phyloP scores from a whole-genome alignment of 64 coral and sea anemone species.

The Stichodactyla helianthus region DNA sequence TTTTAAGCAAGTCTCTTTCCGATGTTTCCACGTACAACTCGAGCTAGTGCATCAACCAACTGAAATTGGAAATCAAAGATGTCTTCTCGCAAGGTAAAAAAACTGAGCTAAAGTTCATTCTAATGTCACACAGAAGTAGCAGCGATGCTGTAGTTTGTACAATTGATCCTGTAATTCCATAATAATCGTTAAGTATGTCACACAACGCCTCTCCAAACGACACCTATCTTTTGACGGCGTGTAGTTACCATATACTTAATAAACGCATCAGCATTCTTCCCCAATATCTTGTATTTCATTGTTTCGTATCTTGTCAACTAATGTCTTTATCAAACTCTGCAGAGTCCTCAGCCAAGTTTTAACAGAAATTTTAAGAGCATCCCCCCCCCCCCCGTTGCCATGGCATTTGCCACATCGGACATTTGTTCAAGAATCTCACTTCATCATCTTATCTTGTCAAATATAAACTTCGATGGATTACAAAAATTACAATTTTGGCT shows the following conservation, averaged over 20 bases:
- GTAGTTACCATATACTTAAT: constrained; percentile 6
- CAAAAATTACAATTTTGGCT: not conserved
- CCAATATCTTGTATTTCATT: constrained; percentile 11
- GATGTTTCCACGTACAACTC: constrained; percentile 34
- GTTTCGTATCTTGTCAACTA: constrained; percentile 19
- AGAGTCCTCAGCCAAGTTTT: not conserved
- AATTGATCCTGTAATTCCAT: not conserved
- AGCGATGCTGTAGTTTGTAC: not conserved
- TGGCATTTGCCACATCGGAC: not conserved
- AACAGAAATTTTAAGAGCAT: not conserved
- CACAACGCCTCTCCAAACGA: constrained; percentile 22
- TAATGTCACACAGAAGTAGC: not conserved
- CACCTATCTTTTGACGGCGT: constrained; percentile 27
- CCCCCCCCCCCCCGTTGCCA: not conserved
- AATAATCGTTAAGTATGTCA: constrained; percentile 3
- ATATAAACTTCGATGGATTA: not conserved
- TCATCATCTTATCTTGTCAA: not conserved
- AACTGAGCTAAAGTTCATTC: constrained; percentile 43
- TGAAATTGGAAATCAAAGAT: not conserved
- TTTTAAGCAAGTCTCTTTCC: constrained; percentile 10
- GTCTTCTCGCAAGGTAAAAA: not conserved
- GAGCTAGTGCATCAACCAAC: constrained; percentile 4
- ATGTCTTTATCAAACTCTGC: not conserved
- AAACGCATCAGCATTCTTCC: constrained; percentile 23
- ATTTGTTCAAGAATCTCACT: not conserved